Conservation (phyloP, 1,140 invertebrate genomes). For the Hirudo medicinalis region DNA sequence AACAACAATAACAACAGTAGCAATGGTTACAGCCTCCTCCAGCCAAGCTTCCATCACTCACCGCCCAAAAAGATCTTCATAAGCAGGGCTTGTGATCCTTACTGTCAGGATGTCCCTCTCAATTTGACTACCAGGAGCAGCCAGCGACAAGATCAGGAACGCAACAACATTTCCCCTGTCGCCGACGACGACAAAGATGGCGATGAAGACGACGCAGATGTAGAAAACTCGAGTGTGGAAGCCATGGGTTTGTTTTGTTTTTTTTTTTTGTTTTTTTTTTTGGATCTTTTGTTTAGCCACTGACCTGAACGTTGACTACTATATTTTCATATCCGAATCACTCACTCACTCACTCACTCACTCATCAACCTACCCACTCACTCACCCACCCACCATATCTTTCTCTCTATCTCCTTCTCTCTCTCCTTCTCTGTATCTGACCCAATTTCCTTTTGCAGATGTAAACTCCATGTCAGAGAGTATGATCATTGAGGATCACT, state of each 20-base stretch:
- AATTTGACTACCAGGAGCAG: not conserved
- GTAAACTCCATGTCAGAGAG: not conserved
- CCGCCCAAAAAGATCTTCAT: conserved; percentile 3
- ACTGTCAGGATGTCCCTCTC: not conserved
- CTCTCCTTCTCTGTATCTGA: too few relatives aligned
- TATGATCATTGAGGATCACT: not conserved
- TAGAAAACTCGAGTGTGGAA: not conserved
- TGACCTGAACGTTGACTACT: not conserved
- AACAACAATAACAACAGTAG: not conserved
- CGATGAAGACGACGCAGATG: not conserved
- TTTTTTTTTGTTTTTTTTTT: not conserved
- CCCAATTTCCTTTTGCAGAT: too few relatives aligned
- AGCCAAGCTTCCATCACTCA: not conserved
- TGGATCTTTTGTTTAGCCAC: not conserved
- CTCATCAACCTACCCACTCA: not conserved
- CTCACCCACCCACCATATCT: not conserved
- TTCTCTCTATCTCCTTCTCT: too few relatives aligned
- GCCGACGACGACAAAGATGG: not conserved
- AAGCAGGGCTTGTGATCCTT: not conserved
- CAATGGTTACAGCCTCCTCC: not conserved
- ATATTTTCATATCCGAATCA: not conserved
- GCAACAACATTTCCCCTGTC: not conserved
- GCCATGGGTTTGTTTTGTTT: not conserved
- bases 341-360: not conserved
- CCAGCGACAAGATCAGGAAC: conserved; percentile 1